These are phyloP conservation scores for Musca vetustissima DNA, from an alignment of 1,140 invertebrate species.

Conservation along the genomic window DNA sequence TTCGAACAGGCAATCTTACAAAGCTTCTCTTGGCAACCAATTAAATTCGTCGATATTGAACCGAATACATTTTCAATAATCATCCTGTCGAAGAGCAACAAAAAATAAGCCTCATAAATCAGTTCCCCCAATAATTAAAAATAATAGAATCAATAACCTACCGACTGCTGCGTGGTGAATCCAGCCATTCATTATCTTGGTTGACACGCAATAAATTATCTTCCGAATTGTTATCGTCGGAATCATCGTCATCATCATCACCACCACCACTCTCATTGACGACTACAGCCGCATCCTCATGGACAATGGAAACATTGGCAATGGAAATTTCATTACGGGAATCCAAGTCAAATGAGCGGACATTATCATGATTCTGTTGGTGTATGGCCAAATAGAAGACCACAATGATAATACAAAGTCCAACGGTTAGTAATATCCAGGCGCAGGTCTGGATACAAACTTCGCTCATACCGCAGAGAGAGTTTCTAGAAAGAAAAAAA, in stretches of 20 bases:
- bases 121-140: not conserved
- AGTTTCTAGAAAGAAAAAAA: not conserved
- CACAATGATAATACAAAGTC: constrained; percentile 31
- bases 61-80: not conserved
- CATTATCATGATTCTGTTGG: not conserved
- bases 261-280: too few relatives aligned
- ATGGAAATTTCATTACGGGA: too few relatives aligned
- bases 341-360: too few relatives aligned
- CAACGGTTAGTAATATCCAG: constrained; percentile 34
- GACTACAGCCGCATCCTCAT: too few relatives aligned
- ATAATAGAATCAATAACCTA: too few relatives aligned
- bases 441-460: constrained; percentile 29
- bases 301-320: too few relatives aligned
- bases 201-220: too few relatives aligned
- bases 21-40: not conserved
- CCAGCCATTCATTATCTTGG: too few relatives aligned
- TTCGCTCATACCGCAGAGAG: not conserved
- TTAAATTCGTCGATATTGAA: not conserved
- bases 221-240: too few relatives aligned
- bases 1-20: not conserved
- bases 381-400: constrained; percentile 28
- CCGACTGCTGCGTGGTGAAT: too few relatives aligned
- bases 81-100: too few relatives aligned
- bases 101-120: not conserved
- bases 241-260: too few relatives aligned